These are phyloP conservation scores for Aelia acuminata DNA, from an alignment of 2,888 invertebrate species.

Conservation along the genomic window DNA sequence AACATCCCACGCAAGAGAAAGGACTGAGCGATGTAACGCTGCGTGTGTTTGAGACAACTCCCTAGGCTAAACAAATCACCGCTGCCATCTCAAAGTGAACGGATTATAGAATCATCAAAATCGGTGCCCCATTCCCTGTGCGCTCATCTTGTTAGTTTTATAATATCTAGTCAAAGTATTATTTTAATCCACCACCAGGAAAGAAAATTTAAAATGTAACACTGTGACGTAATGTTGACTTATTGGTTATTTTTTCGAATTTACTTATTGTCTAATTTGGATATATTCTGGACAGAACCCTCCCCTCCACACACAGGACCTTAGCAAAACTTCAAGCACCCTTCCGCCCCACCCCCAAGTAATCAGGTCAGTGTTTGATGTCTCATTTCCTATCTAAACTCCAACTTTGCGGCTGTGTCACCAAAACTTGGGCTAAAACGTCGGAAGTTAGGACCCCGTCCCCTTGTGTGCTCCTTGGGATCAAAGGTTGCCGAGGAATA, in stretches of 20 bases:
- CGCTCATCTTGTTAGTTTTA: no score
- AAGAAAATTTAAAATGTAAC: no score
- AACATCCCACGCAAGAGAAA: no score
- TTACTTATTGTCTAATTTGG: background rate
- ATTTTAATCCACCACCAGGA: no score
- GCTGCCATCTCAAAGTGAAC: no score
- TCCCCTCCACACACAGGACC: background rate
- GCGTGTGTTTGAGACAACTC: no score
- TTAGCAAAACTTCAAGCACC: background rate
- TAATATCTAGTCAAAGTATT: no score
- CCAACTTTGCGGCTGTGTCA: slow-evolving; percentile 4
- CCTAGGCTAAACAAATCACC: no score
- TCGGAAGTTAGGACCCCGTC: background rate
- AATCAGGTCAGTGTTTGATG: slow-evolving; percentile 40
- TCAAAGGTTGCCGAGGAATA: slow-evolving; percentile 6
- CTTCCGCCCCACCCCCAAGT: slow-evolving; percentile 31
- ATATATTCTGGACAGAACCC: background rate
- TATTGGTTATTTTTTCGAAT: background rate
- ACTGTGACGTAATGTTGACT: background rate
- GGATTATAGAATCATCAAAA: no score
- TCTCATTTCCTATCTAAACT: slow-evolving; percentile 37
- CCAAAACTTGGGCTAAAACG: slow-evolving; percentile 19
- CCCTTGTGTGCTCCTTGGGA: background rate
- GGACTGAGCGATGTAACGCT: no score
- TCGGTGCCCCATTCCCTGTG: no score